Percentiles rank a stretch among this genome's conserved stretches.
Conservation (phyloP, 1,140 invertebrate species). For the Tetramorium alpestre region DNA sequence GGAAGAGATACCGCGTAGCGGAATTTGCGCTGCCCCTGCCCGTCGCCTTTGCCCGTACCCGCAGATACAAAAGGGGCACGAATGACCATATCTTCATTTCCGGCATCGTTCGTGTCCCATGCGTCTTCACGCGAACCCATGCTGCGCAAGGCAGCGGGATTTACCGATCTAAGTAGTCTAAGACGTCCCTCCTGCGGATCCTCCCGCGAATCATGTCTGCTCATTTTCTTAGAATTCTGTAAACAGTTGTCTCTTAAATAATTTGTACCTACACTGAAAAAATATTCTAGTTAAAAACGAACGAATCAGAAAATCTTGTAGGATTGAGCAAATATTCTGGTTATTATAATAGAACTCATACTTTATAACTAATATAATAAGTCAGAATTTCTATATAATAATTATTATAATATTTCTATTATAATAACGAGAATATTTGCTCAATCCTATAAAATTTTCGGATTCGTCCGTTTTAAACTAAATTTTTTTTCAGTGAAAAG, state of each 20-base stretch:
- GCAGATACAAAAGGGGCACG: slow-evolving; percentile 27
- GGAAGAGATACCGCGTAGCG: slow-evolving; percentile 58
- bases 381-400: too few species aligned
- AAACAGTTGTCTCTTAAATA: neutral
- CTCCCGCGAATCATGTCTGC: neutral
- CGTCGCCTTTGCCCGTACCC: slow-evolving; percentile 11
- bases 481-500: too few species aligned
- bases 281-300: too few species aligned
- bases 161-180: slow-evolving; percentile 5
- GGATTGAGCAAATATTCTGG: too few species aligned
- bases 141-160: neutral
- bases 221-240: neutral
- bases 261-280: neutral
- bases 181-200: neutral
- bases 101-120: slow-evolving; percentile 7
- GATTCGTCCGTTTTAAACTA: too few species aligned
- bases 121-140: neutral
- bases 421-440: too few species aligned
- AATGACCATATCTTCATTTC: slow-evolving; percentile 26
- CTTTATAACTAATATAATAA: too few species aligned
- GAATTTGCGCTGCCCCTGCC: slow-evolving; percentile 55
- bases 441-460: too few species aligned
- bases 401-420: too few species aligned
- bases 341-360: too few species aligned
- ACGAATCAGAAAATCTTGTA: too few species aligned